phyloP scores from a whole-genome alignment of 2,113 vertebrate species.

The Pteropus alecto region DNA sequence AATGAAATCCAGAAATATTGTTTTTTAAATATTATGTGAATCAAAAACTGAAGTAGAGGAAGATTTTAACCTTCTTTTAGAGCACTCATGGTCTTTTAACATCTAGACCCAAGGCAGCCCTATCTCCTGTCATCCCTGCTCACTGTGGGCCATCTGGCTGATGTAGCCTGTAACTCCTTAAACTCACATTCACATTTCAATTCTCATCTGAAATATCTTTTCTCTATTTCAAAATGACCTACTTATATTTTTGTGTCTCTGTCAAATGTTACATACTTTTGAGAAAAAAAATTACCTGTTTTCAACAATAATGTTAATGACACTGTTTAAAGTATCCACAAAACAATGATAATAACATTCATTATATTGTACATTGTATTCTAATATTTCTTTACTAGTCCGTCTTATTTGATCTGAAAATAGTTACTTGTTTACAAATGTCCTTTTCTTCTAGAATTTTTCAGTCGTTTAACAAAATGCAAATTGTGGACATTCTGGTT shows the following conservation, averaged over 20 bases:
- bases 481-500: not conserved
- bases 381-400: not conserved
- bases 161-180: not conserved
- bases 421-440: not conserved
- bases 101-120: not conserved
- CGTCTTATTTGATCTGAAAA: not conserved
- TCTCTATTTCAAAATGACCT: not conserved
- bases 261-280: not conserved
- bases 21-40: not conserved
- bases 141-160: not conserved
- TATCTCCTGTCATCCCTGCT: not conserved
- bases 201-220: not conserved
- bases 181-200: not conserved
- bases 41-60: not conserved
- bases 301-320: not conserved
- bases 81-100: accelerated
- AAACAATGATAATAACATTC: not conserved
- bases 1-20: not conserved
- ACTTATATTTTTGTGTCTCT: not conserved
- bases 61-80: not conserved
- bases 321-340: not conserved
- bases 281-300: not conserved
- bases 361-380: not conserved
- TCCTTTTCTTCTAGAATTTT: not conserved
- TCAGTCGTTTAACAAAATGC: not conserved